phyloP scores from a whole-genome alignment of 2,888 invertebrate genomes.

The Mellilla xanthometata region DNA sequence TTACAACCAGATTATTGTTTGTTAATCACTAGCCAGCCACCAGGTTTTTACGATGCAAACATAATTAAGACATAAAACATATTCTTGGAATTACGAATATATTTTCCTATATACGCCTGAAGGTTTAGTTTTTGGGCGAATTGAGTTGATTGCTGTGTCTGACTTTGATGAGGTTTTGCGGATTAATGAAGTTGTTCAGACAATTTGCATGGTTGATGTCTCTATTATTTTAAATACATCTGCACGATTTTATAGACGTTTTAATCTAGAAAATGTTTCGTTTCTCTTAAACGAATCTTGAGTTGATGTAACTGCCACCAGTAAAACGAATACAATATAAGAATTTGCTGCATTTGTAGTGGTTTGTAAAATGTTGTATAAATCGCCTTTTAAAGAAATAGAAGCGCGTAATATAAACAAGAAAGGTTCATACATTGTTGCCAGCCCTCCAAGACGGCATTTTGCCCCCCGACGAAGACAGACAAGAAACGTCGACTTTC shows the following conservation, averaged over 20 bases:
- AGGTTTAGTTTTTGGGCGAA: conserved; percentile 15
- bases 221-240: not conserved
- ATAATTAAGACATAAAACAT: conserved; percentile 61
- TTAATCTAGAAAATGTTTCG: too few relatives aligned
- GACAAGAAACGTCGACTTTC: conserved; percentile 10
- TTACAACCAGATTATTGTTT: conserved; percentile 58
- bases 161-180: conserved; percentile 9
- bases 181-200: conserved; percentile 10
- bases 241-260: too few relatives aligned
- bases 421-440: not conserved
- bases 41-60: conserved; percentile 39
- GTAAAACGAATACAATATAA: too few relatives aligned
- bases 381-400: conserved; percentile 3
- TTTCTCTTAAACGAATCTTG: too few relatives aligned
- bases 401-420: not conserved
- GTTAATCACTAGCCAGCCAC: conserved; percentile 45
- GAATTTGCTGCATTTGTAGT: too few relatives aligned
- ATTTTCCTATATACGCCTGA: conserved; percentile 27
- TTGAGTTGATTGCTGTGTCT: conserved; percentile 11
- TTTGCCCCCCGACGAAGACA: not conserved
- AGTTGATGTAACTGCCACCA: too few relatives aligned
- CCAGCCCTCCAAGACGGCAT: too few relatives aligned
- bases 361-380: not conserved
- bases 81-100: conserved; percentile 38
- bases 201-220: conserved; percentile 3